Evolutionary conservation across 2,113 vertebrate species (phyloP).

Genomic region (Trogon melanurus): DNA sequence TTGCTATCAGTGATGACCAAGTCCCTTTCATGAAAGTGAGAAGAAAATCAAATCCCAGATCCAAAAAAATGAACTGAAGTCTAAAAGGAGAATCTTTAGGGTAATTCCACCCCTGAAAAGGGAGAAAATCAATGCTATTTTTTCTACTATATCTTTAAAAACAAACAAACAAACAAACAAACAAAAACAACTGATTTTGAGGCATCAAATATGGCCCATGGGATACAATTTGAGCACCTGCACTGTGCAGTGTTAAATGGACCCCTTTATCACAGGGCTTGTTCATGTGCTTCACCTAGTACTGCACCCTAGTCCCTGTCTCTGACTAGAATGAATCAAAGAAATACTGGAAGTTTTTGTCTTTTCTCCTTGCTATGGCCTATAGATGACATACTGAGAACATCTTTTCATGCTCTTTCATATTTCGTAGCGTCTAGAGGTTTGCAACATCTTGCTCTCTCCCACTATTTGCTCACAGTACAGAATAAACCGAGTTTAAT

Average conservation of each 20-base stretch:
- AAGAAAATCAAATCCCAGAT: not conserved
- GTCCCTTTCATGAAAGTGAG: not conserved
- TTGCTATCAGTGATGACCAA: not conserved
- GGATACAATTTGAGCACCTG: not conserved
- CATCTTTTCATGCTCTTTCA: not conserved
- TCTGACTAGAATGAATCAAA: not conserved
- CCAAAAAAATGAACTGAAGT: not conserved
- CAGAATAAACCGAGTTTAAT: not conserved
- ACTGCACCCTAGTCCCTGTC: too few species aligned
- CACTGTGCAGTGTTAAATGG: too few species aligned
- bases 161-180: too few species aligned
- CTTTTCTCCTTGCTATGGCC: not conserved
- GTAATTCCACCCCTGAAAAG: not conserved
- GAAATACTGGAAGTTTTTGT: not conserved
- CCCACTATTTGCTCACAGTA: not conserved
- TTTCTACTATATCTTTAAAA: not conserved
- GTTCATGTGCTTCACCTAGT: accelerated
- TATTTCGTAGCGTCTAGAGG: not conserved
- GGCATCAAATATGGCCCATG: not conserved
- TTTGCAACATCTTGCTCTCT: not conserved
- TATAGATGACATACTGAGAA: not conserved
- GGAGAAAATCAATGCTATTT: accelerated
- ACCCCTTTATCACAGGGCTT: not conserved
- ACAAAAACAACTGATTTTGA: not conserved
- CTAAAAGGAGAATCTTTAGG: not conserved